Evolutionary conservation across 2,113 vertebrate genomes (phyloP).

Genomic region (Stigmatopora argus): DNA sequence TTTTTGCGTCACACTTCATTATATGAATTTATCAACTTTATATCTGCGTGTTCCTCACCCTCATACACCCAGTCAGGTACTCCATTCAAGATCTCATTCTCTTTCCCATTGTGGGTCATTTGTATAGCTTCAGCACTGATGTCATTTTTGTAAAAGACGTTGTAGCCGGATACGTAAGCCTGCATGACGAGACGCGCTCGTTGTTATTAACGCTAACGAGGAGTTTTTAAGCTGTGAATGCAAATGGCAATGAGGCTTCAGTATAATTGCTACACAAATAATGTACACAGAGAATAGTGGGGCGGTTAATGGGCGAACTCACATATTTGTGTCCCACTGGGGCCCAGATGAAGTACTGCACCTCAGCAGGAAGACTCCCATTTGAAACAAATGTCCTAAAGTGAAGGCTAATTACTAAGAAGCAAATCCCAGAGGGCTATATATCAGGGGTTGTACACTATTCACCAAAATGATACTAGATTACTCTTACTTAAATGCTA

Average conservation of each 20-base stretch:
- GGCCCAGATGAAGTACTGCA: constrained; percentile 86
- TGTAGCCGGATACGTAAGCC: constrained; percentile 85
- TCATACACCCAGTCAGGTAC: constrained; percentile 97
- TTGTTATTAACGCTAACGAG: background rate
- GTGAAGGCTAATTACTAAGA: constrained; percentile 21
- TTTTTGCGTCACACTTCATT: too few species aligned
- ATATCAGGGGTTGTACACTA: background rate
- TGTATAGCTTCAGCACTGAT: constrained; percentile 69
- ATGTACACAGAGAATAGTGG: background rate
- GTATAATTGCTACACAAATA: background rate
- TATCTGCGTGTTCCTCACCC: constrained; percentile 65
- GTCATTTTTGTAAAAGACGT: constrained; percentile 79
- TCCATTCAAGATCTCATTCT: constrained; percentile 88
- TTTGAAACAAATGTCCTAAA: constrained; percentile 78
- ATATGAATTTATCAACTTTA: too few species aligned
- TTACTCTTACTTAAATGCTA: too few species aligned
- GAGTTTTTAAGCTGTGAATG: background rate
- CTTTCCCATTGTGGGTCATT: constrained; percentile 81
- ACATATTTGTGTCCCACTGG: constrained; percentile 84
- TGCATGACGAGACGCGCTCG: constrained; percentile 42
- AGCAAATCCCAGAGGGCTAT: background rate
- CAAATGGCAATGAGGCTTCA: background rate
- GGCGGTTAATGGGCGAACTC: constrained; percentile 46
- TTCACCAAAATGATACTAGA: background rate
- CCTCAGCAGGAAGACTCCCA: constrained; percentile 73